These are phyloP conservation scores for Campoplex capitator DNA, from an alignment of 2,888 invertebrate genomes.

Conservation along the genomic window DNA sequence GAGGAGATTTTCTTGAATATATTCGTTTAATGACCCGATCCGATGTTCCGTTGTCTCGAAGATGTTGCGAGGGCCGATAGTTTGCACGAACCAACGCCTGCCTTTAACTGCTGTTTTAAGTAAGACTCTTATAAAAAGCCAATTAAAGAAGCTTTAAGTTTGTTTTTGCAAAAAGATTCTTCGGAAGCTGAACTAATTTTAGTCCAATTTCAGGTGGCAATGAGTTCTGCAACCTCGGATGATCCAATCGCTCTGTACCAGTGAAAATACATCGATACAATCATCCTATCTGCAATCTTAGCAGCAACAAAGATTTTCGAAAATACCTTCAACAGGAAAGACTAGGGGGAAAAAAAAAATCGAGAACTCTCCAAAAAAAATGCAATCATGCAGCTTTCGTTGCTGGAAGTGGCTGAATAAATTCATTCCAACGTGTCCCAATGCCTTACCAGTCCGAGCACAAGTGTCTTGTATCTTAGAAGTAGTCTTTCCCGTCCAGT, in stretches of 20 bases:
- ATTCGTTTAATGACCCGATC: conserved; percentile 34
- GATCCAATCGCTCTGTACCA: neutral
- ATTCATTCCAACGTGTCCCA: neutral
- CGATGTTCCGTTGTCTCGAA: neutral
- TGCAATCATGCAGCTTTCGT: neutral
- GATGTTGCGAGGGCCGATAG: neutral
- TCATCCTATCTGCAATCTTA: neutral
- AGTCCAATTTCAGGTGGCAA: neutral
- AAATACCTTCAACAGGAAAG: neutral
- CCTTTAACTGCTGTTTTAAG: neutral
- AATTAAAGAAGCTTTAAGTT: neutral
- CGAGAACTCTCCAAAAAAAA: neutral
- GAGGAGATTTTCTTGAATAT: conserved; percentile 17
- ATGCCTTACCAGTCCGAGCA: neutral
- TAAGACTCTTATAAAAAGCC: neutral
- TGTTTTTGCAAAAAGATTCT: neutral
- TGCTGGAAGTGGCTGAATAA: neutral
- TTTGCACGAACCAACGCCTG: neutral
- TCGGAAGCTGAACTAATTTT: neutral
- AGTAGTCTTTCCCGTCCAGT: neutral
- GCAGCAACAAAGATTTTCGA: no score
- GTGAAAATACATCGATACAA: neutral
- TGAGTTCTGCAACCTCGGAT: no score
- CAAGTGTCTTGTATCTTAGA: neutral
- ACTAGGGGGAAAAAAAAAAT: no score